Evolutionary conservation across 2,888 invertebrate species (phyloP).

Genomic region (Calliphora vomitoria): DNA sequence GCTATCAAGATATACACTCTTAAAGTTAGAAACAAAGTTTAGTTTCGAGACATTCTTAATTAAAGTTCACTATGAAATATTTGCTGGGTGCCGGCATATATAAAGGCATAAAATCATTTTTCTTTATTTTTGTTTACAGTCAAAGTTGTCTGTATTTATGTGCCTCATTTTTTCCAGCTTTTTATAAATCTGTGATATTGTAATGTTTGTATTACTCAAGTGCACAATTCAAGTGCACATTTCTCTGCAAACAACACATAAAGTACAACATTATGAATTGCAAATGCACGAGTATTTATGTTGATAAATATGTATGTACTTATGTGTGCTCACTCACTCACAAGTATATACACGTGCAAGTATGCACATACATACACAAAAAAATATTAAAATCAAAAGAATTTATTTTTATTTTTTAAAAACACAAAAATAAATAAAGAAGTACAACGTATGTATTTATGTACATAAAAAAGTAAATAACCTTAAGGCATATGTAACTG

Average conservation of each 20-base stretch:
- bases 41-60: no score
- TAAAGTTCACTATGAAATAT: neutral
- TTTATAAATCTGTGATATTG: conserved; percentile 34
- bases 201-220: conserved; percentile 26
- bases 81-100: neutral
- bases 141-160: conserved; percentile 31
- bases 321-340: neutral
- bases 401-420: neutral
- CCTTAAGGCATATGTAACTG: conserved; percentile 5
- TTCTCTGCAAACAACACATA: conserved; percentile 36
- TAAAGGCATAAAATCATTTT: neutral
- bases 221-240: conserved; percentile 58
- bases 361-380: neutral
- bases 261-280: conserved; percentile 19
- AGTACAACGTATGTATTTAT: neutral
- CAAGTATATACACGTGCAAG: neutral
- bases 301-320: neutral
- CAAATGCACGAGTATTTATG: conserved; percentile 2
- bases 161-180: neutral
- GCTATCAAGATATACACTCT: no score
- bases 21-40: no score
- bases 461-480: conserved; percentile 20
- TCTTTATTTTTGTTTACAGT: conserved; percentile 12
- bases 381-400: neutral
- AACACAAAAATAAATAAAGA: no score